Conservation (phyloP, 2,113 vertebrate genomes). For the Otocyon megalotis region DNA sequence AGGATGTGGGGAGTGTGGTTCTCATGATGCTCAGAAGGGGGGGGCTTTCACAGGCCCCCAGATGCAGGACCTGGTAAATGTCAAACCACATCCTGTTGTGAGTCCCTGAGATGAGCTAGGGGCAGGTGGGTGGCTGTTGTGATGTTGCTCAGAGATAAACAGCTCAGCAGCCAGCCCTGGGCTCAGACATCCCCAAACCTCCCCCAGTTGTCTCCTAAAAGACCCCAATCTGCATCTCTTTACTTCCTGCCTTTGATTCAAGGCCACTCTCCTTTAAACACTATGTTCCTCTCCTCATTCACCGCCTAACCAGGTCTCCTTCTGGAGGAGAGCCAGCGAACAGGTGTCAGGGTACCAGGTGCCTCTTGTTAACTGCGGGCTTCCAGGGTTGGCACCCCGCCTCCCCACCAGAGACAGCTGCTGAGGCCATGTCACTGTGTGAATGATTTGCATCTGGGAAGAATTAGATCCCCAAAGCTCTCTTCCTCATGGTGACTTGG, state of each 20-base stretch:
- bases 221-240: background rate
- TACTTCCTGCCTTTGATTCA: constrained; percentile 30
- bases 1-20: constrained; percentile 57
- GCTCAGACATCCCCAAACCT: background rate
- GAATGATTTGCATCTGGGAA: background rate
- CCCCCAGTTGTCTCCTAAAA: background rate
- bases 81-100: constrained; percentile 89
- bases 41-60: constrained; percentile 65
- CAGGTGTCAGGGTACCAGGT: background rate
- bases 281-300: background rate
- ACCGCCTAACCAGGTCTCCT: background rate
- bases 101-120: background rate
- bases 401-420: background rate
- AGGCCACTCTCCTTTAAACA: background rate
- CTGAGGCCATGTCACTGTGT: background rate
- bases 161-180: background rate
- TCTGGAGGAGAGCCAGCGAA: background rate
- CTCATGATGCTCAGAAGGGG: background rate
- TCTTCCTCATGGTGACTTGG: background rate
- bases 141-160: constrained; percentile 76
- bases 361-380: background rate
- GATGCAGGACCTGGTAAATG: constrained; percentile 78
- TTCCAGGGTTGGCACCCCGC: background rate
- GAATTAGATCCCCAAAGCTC: background rate
- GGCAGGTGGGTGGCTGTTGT: constrained; percentile 75